Percentiles rank a stretch among this genome's conserved stretches.
Evolutionary conservation across 2,888 invertebrate genomes (phyloP).

Genomic region (Malthinus seriepunctatus): DNA sequence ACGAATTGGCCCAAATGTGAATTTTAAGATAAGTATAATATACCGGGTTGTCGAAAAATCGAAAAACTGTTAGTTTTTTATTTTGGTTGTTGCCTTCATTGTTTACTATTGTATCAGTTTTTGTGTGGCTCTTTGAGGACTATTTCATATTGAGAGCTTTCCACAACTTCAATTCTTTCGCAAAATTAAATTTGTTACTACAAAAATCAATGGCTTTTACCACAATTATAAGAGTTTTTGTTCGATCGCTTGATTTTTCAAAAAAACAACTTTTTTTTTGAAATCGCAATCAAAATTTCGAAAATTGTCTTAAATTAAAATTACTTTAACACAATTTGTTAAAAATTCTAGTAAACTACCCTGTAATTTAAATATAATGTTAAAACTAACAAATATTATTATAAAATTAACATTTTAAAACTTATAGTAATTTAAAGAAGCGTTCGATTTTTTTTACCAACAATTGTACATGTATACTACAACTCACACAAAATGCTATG

Average conservation of each 20-base stretch:
- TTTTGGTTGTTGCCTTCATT: constrained; percentile 69
- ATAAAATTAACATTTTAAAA: constrained; percentile 41
- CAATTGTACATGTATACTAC: constrained; percentile 62
- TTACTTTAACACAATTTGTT: constrained; percentile 31
- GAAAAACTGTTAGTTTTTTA: constrained; percentile 33
- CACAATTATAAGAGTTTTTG: constrained; percentile 7
- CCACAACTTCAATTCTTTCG: constrained; percentile 46
- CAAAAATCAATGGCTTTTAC: constrained; percentile 31
- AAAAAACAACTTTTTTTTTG: not conserved
- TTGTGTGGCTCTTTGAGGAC: constrained; percentile 68
- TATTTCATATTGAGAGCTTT: constrained; percentile 76
- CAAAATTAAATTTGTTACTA: constrained; percentile 38
- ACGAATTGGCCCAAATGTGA: constrained; percentile 88
- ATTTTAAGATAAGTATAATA: constrained; percentile 61
- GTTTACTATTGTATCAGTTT: constrained; percentile 76
- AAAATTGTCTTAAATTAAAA: not conserved
- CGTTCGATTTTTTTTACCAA: constrained; percentile 55
- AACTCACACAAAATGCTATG: constrained; percentile 61
- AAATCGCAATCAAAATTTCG: not conserved
- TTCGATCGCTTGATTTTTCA: not conserved
- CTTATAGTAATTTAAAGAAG: constrained; percentile 48
- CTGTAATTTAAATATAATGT: constrained; percentile 48
- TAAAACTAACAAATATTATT: constrained; percentile 44
- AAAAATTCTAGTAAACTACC: constrained; percentile 43
- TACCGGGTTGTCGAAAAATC: constrained; percentile 36